Evolutionary conservation across 1,140 invertebrate species (phyloP).

Genomic region (Pogonomyrmex californicus): DNA sequence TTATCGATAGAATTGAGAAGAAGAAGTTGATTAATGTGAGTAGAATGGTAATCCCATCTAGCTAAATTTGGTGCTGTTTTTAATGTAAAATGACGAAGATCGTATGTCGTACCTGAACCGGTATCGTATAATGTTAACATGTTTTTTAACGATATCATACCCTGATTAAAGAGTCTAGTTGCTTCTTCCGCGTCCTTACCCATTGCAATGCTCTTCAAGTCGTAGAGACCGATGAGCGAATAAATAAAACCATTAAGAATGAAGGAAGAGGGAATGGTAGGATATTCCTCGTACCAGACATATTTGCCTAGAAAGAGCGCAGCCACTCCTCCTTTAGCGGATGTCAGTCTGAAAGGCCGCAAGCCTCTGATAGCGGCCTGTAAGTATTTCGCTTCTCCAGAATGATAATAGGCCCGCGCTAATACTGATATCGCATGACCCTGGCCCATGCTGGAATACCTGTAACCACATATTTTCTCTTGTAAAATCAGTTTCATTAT

Average conservation of each 20-base stretch:
- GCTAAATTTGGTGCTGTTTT: slow-evolving; percentile 96
- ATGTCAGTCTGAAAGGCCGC: slow-evolving; percentile 92
- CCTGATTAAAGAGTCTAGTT: slow-evolving; percentile 93
- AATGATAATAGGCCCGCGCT: slow-evolving; percentile 95
- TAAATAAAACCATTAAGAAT: slow-evolving; percentile 99
- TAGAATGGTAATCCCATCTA: slow-evolving; percentile 99
- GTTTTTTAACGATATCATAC: slow-evolving; percentile 95
- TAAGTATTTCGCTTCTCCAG: slow-evolving; percentile 92
- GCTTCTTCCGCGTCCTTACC: slow-evolving; percentile 89
- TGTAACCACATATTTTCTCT: slow-evolving; percentile 74
- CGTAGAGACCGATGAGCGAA: slow-evolving; percentile 98
- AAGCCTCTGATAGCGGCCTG: slow-evolving; percentile 93
- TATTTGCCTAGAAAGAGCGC: slow-evolving; percentile 94
- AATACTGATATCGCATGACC: slow-evolving; percentile 98
- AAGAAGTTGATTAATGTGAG: slow-evolving; percentile 98
- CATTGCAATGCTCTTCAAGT: slow-evolving; percentile 92
- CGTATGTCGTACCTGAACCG: slow-evolving; percentile 98
- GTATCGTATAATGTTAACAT: slow-evolving; percentile 98
- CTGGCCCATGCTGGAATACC: slow-evolving; percentile 99
- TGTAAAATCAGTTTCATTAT: neutral
- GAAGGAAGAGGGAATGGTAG: slow-evolving; percentile 97
- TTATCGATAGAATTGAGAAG: slow-evolving; percentile 95
- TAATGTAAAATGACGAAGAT: slow-evolving; percentile 96
- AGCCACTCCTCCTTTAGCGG: slow-evolving; percentile 92
- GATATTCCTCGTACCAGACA: slow-evolving; percentile 98